Conservation (phyloP, 2,797 vertebrate species). For the Pempheris klunzingeri region DNA sequence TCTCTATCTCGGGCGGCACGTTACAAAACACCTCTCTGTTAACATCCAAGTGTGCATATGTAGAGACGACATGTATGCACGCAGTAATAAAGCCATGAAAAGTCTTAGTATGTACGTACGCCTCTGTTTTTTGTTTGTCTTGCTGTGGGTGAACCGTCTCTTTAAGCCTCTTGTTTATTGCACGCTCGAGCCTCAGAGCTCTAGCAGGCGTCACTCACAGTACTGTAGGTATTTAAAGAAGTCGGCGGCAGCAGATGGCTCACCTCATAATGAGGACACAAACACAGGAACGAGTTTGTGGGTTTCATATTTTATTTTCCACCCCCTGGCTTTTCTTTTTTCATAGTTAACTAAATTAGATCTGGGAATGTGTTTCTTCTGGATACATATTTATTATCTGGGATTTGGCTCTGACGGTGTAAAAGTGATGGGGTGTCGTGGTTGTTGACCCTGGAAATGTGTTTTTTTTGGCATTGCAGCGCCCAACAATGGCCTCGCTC, state of each 20-base stretch:
- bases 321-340: slow-evolving; percentile 28
- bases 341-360: slow-evolving; percentile 47
- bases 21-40: not conserved
- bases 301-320: slow-evolving; percentile 59
- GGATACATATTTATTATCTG: slow-evolving; percentile 39
- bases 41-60: not conserved
- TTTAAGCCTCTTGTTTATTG: slow-evolving; percentile 43
- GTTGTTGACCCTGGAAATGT: slow-evolving; percentile 57
- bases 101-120: too few species aligned
- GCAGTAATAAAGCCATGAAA: too few species aligned
- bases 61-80: not conserved
- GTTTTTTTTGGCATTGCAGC: slow-evolving; percentile 39
- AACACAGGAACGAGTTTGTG: slow-evolving; percentile 78
- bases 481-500: slow-evolving; percentile 51
- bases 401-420: slow-evolving; percentile 61
- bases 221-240: slow-evolving; percentile 79
- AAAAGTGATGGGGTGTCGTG: slow-evolving; percentile 57
- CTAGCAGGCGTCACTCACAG: slow-evolving; percentile 38
- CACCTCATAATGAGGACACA: slow-evolving; percentile 78
- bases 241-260: slow-evolving; percentile 62
- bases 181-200: slow-evolving; percentile 38
- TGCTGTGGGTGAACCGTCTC: slow-evolving; percentile 55
- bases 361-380: slow-evolving; percentile 55
- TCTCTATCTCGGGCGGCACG: not conserved
- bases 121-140: too few species aligned